Percentiles rank a stretch among this genome's conserved stretches.
These are phyloP conservation scores for Rhizomys pruinosus DNA, from an alignment of 2,113 vertebrate species.

Conservation along the genomic window DNA sequence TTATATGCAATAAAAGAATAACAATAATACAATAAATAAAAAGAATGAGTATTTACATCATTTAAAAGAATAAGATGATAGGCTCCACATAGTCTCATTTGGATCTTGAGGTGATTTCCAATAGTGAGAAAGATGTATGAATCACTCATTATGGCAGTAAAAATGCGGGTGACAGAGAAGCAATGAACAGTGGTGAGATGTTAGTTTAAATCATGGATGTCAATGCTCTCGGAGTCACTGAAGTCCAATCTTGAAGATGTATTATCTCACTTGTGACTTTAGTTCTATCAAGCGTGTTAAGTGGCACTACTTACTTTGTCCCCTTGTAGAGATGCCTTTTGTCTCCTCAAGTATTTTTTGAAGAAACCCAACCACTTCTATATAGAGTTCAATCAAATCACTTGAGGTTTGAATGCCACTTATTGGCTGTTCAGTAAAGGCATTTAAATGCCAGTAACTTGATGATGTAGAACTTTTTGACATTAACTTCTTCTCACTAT, in stretches of 20 bases:
- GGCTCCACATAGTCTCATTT: slow-evolving; percentile 7
- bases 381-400: not conserved
- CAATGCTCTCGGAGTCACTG: not conserved
- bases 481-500: not conserved
- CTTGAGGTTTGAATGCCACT: not conserved
- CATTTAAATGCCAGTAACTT: not conserved
- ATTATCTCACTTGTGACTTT: slow-evolving; percentile 28
- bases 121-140: not conserved
- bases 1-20: slow-evolving; percentile 40
- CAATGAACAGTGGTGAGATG: not conserved
- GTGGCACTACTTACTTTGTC: slow-evolving; percentile 6
- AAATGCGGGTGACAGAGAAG: slow-evolving; percentile 10
- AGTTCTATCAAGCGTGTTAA: not conserved
- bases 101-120: slow-evolving; percentile 28
- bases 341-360: slow-evolving; percentile 3
- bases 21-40: slow-evolving; percentile 19
- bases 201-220: slow-evolving; percentile 16
- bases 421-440: not conserved
- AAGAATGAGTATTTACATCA: not conserved
- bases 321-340: slow-evolving; percentile 21
- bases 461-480: not conserved
- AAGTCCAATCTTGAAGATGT: slow-evolving; percentile 16
- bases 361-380: not conserved
- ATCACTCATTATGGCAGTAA: not conserved
- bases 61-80: slow-evolving; percentile 30